Base-by-base conservation (phyloP, 2,113 vertebrate species). In the Cettia cetti region DNA sequence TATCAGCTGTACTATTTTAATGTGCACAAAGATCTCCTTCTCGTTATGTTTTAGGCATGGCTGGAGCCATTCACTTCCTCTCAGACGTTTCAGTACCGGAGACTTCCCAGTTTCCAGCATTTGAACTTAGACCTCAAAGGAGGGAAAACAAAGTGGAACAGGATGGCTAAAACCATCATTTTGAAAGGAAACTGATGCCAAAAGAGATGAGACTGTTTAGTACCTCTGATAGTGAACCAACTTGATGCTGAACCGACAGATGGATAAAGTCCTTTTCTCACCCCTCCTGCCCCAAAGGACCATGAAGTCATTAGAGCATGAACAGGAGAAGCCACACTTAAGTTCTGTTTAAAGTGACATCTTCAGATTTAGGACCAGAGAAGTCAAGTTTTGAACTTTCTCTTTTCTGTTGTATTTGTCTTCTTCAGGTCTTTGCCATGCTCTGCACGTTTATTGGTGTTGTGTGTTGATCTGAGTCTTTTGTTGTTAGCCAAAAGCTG, bases 11-110 rank as follows among this genome's bases (percentile, higher is more conserved):
- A 40, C 12, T 91, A 5, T 50, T 80, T 69, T 77, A 33, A 42
- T 50, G 63, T 33, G 21, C 50, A 45, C 54, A 66, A 39, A 59
- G 8, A 23, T 77, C 6, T 84, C n/a, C 68, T 72, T 90, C 21
- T 89, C 0, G 0, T 89, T 89, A 7, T 40, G 5, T 97, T 96
- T 84, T 94, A 99, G 99, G 99, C 69, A 99, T 99, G 99, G 99
- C 99, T 3, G 99, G 99, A 52, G 97, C 99, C 22, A 98, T 99
- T 96, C 98, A 99, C 96, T 99, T 98, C 96, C 98, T 99, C 21
- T 99, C 99, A 4, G 99, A 99, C 71, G 75, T 99, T 94, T 87
- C 97, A 22, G 95, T 96, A 27, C 99, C 99, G 2, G 99, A 99
- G 94, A 97, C 98, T 6, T 99, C 99, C 54, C 97, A 97, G 94